Evolutionary conservation across 2,888 invertebrate species (phyloP).

Genomic region (Meloe dianella): DNA sequence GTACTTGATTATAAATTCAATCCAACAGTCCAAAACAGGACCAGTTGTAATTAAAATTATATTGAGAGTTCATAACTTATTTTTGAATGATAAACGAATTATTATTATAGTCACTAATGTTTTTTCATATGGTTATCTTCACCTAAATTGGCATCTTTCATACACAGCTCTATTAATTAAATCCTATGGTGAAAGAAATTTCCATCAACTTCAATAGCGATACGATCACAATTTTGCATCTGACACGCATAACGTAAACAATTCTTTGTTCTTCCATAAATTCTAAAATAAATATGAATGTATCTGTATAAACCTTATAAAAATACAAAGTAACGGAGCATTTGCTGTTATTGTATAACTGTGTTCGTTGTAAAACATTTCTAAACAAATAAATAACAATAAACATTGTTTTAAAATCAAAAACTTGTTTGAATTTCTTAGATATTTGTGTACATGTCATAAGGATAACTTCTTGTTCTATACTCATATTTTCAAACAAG

Average conservation of each 20-base stretch:
- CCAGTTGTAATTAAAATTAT: slow-evolving; percentile 18
- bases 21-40: slow-evolving; percentile 28
- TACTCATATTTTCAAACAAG: not conserved
- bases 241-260: not conserved
- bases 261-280: not conserved
- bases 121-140: not conserved
- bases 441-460: not conserved
- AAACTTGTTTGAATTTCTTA: not conserved
- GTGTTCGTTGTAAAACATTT: not conserved
- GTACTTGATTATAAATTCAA: slow-evolving; percentile 33
- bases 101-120: not conserved
- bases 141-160: not conserved
- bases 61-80: not conserved
- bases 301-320: not conserved
- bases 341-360: not conserved
- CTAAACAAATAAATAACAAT: not conserved
- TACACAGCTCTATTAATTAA: not conserved
- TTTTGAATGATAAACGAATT: not conserved
- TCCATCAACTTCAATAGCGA: not conserved
- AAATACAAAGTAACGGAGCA: not conserved
- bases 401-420: not conserved
- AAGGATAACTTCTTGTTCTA: not conserved
- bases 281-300: not conserved
- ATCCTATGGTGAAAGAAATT: not conserved
- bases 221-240: not conserved